A percentile compares a stretch with the other conserved stretches of the same genome.
Conservation (phyloP, 2,888 invertebrate genomes). For the Aleiodes testaceus region DNA sequence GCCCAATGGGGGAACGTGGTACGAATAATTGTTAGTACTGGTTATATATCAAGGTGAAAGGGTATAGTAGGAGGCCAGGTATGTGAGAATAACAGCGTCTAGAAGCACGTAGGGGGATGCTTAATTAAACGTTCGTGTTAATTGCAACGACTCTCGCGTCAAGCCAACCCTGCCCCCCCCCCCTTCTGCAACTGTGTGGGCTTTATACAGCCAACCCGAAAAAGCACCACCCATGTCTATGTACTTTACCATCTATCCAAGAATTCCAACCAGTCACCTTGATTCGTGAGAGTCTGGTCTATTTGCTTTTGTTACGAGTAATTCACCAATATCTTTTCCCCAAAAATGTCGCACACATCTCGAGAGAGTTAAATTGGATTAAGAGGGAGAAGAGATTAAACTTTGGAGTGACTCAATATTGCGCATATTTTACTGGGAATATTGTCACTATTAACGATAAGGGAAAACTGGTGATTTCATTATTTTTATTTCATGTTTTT, state of each 20-base stretch:
- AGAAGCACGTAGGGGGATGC: conserved; percentile 60
- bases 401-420: too few relatives aligned
- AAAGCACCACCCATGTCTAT: background rate
- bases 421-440: too few relatives aligned
- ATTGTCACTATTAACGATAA: too few relatives aligned
- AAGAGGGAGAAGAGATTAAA: background rate
- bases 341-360: conserved; percentile 23
- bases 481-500: too few relatives aligned
- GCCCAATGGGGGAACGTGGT: conserved; percentile 46
- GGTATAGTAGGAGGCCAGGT: conserved; percentile 53
- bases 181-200: conserved; percentile 20
- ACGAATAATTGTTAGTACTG: conserved; percentile 67
- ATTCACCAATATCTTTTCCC: conserved; percentile 40
- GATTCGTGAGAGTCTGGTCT: conserved; percentile 40
- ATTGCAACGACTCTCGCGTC: conserved; percentile 66
- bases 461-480: too few relatives aligned
- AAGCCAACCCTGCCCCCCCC: conserved; percentile 58
- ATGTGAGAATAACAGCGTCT: conserved; percentile 67
- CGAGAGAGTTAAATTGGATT: conserved; percentile 11
- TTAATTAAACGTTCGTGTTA: conserved; percentile 70
- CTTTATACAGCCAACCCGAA: conserved; percentile 4
- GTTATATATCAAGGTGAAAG: conserved; percentile 62
- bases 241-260: conserved; percentile 26
- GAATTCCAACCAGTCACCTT: conserved; percentile 46
- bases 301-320: conserved; percentile 18